A percentile compares a stretch with the other conserved stretches of the same genome.
Conservation (phyloP, 2,888 invertebrate genomes). For the Gryllus longicercus region DNA sequence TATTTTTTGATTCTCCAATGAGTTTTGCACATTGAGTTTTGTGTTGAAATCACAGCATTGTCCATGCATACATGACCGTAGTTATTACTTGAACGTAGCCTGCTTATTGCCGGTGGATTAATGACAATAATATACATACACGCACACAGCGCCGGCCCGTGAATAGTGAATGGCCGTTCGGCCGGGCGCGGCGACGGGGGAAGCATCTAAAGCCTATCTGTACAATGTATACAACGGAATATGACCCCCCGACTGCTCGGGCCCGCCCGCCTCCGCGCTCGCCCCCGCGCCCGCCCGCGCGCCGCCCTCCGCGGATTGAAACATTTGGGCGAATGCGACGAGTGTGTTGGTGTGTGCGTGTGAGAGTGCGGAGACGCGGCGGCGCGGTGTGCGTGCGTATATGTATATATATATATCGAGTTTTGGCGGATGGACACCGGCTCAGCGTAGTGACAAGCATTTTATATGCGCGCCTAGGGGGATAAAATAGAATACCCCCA, state of each 20-base stretch:
- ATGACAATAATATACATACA: constrained; percentile 37
- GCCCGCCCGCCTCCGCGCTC: constrained; percentile 27
- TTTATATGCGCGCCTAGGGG: constrained; percentile 35
- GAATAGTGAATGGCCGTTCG: constrained; percentile 28
- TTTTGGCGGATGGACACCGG: constrained; percentile 32
- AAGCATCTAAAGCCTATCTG: constrained; percentile 28
- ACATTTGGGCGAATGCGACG: constrained; percentile 32
- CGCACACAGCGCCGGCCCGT: constrained; percentile 25
- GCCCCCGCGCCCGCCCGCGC: constrained; percentile 30
- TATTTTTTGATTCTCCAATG: constrained; percentile 28
- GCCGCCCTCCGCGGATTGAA: constrained; percentile 32
- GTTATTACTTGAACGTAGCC: constrained; percentile 36
- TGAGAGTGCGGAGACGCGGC: not conserved
- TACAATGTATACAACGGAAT: constrained; percentile 35
- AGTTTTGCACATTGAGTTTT: constrained; percentile 32
- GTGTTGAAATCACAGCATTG: constrained; percentile 36
- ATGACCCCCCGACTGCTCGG: constrained; percentile 30
- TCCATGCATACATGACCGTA: constrained; percentile 31
- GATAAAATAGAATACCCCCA: constrained; percentile 35
- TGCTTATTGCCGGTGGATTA: constrained; percentile 37
- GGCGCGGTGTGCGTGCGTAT: not conserved
- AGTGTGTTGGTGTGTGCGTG: not conserved
- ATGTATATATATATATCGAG: constrained; percentile 32
- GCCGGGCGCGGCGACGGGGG: constrained; percentile 8
- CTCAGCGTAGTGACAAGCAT: constrained; percentile 29